These are phyloP conservation scores for Nomada hirtipes DNA, from an alignment of 2,888 invertebrate genomes.

Conservation along the genomic window DNA sequence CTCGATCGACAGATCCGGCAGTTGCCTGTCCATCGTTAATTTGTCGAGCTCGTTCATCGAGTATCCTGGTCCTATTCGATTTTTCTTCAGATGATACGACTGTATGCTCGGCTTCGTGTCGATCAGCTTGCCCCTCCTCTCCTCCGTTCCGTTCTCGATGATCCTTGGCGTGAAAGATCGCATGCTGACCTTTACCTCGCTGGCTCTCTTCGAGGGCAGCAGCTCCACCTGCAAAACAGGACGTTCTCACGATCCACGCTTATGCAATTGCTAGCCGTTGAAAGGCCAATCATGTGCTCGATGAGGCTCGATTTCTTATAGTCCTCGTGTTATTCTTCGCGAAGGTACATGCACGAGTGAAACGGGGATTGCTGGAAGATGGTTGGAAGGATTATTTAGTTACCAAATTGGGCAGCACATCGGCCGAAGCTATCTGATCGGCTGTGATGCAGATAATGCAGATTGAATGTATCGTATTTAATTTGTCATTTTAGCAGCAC, in stretches of 20 bases:
- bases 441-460: too few relatives aligned
- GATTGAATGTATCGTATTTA: too few relatives aligned
- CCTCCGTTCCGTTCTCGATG: conserved; percentile 73
- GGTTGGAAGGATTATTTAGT: not conserved
- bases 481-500: too few relatives aligned
- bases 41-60: conserved; percentile 84
- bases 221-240: conserved; percentile 74
- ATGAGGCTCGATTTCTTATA: conserved; percentile 9
- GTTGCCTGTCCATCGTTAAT: conserved; percentile 63
- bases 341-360: not conserved
- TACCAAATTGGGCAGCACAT: too few relatives aligned
- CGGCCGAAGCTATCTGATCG: too few relatives aligned
- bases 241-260: conserved; percentile 68
- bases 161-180: conserved; percentile 81
- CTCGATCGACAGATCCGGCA: conserved; percentile 81
- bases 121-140: conserved; percentile 33
- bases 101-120: conserved; percentile 78
- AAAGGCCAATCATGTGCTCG: conserved; percentile 61
- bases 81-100: conserved; percentile 78
- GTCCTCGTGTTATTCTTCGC: not conserved
- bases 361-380: not conserved
- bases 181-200: conserved; percentile 79
- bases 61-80: conserved; percentile 78
- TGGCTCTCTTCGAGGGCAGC: conserved; percentile 73
- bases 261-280: conserved; percentile 55